These are phyloP conservation scores for Heliconius eleuchia DNA, from an alignment of 1,140 invertebrate genomes.

Conservation along the genomic window DNA sequence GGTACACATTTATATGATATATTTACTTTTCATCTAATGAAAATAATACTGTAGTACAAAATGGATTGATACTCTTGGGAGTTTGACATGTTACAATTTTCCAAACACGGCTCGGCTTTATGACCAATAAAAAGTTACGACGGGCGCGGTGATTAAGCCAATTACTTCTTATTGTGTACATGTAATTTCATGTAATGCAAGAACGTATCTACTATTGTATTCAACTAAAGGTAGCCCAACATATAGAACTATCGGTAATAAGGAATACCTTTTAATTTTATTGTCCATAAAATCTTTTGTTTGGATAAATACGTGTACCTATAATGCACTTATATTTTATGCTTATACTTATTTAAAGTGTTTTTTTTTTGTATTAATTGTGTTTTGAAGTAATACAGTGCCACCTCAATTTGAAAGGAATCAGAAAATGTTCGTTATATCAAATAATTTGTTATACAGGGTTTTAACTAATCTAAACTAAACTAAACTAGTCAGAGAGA, in stretches of 20 bases:
- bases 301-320: neutral
- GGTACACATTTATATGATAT: too few species aligned
- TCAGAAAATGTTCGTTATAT: too few species aligned
- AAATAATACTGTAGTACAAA: slow-evolving; percentile 23
- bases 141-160: slow-evolving; percentile 57
- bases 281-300: slow-evolving; percentile 2
- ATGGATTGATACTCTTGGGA: slow-evolving; percentile 15
- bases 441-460: too few species aligned
- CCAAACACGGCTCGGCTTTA: slow-evolving; percentile 58
- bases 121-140: slow-evolving; percentile 61
- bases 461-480: too few species aligned
- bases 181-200: slow-evolving; percentile 20
- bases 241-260: neutral
- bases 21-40: slow-evolving; percentile 20
- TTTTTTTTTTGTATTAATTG: too few species aligned
- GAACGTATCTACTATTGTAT: slow-evolving; percentile 10
- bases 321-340: too few species aligned
- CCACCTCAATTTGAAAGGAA: too few species aligned
- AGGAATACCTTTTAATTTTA: neutral
- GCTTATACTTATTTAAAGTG: neutral
- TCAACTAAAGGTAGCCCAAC: neutral
- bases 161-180: slow-evolving; percentile 57
- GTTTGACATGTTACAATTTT: slow-evolving; percentile 50
- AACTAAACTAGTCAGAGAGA: too few species aligned
- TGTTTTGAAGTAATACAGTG: too few species aligned